A percentile compares a stretch with the other conserved stretches of the same genome.
These are phyloP conservation scores for Nomada ferruginata DNA, from an alignment of 2,888 invertebrate genomes.

Conservation along the genomic window DNA sequence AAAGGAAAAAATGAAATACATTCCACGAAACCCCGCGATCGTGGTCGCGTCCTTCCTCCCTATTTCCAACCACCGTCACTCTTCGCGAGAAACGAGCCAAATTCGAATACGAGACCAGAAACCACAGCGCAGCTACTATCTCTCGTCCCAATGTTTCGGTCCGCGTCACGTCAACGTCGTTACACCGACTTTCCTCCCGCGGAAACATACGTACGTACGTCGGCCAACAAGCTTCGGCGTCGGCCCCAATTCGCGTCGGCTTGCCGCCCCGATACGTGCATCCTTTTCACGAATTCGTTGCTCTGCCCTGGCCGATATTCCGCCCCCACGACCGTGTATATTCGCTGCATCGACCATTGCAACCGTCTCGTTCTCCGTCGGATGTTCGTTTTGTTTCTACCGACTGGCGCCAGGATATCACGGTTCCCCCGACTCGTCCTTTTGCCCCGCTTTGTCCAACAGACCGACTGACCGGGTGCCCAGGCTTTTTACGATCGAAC, in stretches of 20 bases:
- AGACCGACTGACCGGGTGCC: slow-evolving; percentile 34
- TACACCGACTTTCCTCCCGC: slow-evolving; percentile 6
- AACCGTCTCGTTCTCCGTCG: not conserved
- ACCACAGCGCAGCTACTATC: not conserved
- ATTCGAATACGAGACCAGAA: not conserved
- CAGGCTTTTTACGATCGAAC: slow-evolving; percentile 52
- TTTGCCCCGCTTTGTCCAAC: slow-evolving; percentile 57
- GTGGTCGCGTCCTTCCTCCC: not conserved
- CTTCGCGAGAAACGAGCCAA: too few relatives aligned
- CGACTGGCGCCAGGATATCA: slow-evolving; percentile 74
- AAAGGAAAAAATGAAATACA: too few relatives aligned
- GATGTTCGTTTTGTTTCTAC: slow-evolving; percentile 60
- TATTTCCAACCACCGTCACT: not conserved
- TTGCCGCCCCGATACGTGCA: slow-evolving; percentile 12
- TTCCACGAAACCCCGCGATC: too few relatives aligned
- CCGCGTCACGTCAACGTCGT: slow-evolving; percentile 9
- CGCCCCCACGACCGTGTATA: slow-evolving; percentile 17
- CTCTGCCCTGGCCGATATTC: slow-evolving; percentile 54
- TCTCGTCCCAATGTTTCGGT: not conserved
- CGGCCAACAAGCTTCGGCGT: slow-evolving; percentile 27
- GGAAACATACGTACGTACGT: slow-evolving; percentile 20
- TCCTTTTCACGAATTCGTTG: slow-evolving; percentile 47
- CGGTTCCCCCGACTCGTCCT: slow-evolving; percentile 48
- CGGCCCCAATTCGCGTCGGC: slow-evolving; percentile 34
- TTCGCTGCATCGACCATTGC: slow-evolving; percentile 51